Evolutionary conservation across 2,113 vertebrate species (phyloP), one percentile per base, ranked within the genome.

Genomic region (Psettodes erumei): DNA sequence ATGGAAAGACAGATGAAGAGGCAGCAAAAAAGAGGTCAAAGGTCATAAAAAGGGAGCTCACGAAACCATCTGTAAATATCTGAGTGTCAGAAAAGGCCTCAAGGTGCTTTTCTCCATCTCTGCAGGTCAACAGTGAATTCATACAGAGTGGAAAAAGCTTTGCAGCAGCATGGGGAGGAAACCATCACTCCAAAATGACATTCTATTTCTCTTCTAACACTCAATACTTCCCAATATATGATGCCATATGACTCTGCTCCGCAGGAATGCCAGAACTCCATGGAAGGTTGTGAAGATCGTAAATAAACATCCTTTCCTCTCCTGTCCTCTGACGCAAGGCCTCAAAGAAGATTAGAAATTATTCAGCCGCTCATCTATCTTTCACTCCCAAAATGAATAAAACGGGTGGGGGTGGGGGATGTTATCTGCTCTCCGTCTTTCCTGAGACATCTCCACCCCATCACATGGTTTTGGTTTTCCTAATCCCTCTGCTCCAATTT

Each of bases 371-470:
- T 82, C 79, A 84, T 91, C 72, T 75, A 77, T 83, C 81, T 75
- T 86, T 75, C 74, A 77, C 59, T 78, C 58, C 58, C 69, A 71
- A 83, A 80, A 87, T 84, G 79, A 86, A 87, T 91, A 77, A 87
- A 72, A 75, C 54, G n/a, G n/a, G n/a, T n/a, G n/a, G 77, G 63
- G 25, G 0, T 54, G 59, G 0, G 58, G 55, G 42, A 21, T 56
- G 69, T 58, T 79, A 79, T 87, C 77, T 70, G 67, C 62, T 61
- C 61, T 32, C 43, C 30, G 1, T 76, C 65, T 79, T 53, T 45
- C 43, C 63, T 1, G 37, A 72, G 75, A 79, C 64, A 75, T 80
- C 76, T 55, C 62, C 68, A 71, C 5, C 77, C 62, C 54, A 81
- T 90, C 87, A 51, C 70, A 48, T 63, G 86, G 28, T 77, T 86